Evolutionary conservation across 2,113 vertebrate genomes (phyloP).

Genomic region (Barnardius zonarius): DNA sequence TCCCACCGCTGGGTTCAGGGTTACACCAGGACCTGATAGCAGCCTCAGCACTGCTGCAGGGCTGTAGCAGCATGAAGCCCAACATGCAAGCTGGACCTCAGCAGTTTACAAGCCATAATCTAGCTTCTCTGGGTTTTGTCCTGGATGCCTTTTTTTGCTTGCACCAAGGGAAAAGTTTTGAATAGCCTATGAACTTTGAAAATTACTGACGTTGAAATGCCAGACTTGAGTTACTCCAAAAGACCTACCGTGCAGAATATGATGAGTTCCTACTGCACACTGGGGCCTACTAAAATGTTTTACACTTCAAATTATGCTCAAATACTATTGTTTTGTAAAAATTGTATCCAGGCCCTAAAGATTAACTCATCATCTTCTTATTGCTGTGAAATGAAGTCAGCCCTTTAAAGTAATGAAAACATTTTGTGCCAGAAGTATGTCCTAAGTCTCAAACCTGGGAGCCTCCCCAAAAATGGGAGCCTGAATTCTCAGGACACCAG

Average conservation of each 20-base stretch:
- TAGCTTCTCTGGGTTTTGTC: background rate
- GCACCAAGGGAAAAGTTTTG: background rate
- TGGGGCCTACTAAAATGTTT: background rate
- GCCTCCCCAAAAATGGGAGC: background rate
- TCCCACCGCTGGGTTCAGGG: background rate
- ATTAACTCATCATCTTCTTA: background rate
- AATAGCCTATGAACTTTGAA: background rate
- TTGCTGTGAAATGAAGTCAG: background rate
- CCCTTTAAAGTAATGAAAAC: background rate
- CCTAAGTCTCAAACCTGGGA: background rate
- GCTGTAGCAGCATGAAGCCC: background rate
- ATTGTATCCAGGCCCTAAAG: background rate
- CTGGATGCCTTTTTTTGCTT: background rate
- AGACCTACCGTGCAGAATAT: background rate
- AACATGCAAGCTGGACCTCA: background rate
- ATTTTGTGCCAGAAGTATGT: background rate
- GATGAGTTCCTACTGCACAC: background rate
- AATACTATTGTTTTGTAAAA: background rate
- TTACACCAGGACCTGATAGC: background rate
- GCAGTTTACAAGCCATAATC: background rate
- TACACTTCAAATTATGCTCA: background rate
- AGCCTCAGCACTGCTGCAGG: background rate
- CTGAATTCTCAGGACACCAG: background rate
- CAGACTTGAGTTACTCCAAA: background rate
- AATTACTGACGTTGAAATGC: background rate